Conservation (phyloP, 2,888 invertebrate genomes). For the Matsumyia berberina region DNA sequence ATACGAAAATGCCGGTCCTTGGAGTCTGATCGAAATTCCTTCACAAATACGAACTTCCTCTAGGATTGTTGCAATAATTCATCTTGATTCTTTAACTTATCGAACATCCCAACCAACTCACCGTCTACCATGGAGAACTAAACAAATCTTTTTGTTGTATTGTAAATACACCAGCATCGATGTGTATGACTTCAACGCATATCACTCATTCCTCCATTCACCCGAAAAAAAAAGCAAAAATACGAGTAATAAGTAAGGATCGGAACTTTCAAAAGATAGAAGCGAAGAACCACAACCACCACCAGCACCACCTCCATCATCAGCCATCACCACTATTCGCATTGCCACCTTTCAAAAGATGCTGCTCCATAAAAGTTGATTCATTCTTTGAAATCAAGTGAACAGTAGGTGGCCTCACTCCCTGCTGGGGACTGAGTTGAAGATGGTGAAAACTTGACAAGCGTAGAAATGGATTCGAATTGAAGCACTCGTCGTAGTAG, state of each 20-base stretch:
- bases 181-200: conserved; percentile 39
- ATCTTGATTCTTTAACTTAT: conserved; percentile 18
- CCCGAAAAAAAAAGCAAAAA: conserved; percentile 12
- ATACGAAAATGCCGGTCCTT: not conserved
- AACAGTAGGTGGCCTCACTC: conserved; percentile 29
- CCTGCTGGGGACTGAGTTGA: conserved; percentile 6
- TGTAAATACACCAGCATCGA: not conserved
- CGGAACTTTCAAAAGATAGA: conserved; percentile 39
- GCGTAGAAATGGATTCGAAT: conserved; percentile 62
- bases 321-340: conserved; percentile 1
- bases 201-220: conserved; percentile 4
- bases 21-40: not conserved
- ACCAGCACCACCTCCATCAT: conserved; percentile 21
- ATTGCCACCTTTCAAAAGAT: conserved; percentile 51
- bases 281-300: conserved; percentile 39
- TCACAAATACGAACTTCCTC: not conserved
- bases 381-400: conserved; percentile 55
- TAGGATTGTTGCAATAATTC: not conserved
- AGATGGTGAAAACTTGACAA: conserved; percentile 60
- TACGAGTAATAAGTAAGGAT: conserved; percentile 25
- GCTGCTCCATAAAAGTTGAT: conserved; percentile 63
- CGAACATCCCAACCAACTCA: not conserved
- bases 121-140: not conserved
- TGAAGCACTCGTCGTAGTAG: conserved; percentile 35
- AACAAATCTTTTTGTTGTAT: conserved; percentile 45